Percentiles rank a stretch among this genome's conserved stretches.
These are phyloP conservation scores for Centroberyx gerrardi DNA, from an alignment of 2,797 vertebrate species.

Conservation along the genomic window DNA sequence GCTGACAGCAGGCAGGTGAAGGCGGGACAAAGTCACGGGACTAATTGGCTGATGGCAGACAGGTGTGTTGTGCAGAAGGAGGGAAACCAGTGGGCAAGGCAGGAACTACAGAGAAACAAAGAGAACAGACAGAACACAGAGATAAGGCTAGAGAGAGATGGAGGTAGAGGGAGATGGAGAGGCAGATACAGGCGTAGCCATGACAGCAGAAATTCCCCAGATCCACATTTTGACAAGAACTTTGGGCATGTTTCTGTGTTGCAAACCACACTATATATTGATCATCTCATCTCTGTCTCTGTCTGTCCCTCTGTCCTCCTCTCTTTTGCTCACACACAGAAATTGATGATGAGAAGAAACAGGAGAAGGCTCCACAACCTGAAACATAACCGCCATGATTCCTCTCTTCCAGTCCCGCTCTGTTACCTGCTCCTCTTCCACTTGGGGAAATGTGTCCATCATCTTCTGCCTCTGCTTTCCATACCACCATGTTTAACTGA, in stretches of 20 bases:
- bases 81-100: no score
- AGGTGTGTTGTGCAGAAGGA: no score
- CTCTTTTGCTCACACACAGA: constrained; percentile 58
- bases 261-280: background rate
- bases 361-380: constrained; percentile 41
- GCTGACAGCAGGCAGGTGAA: no score
- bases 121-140: no score
- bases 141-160: no score
- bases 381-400: constrained; percentile 17
- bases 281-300: background rate
- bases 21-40: no score
- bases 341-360: constrained; percentile 78
- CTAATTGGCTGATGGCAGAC: no score
- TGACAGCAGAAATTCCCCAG: background rate
- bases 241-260: background rate
- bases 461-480: constrained; percentile 17
- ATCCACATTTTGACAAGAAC: background rate
- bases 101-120: no score
- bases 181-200: no score
- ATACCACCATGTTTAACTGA: constrained; percentile 29
- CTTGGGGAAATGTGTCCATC: constrained; percentile 20
- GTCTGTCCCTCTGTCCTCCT: constrained; percentile 5
- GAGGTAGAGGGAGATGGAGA: no score
- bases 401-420: constrained; percentile 11
- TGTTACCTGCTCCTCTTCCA: constrained; percentile 28